Conservation (phyloP, 2,888 invertebrate species). For the Pediacus dermestoides region DNA sequence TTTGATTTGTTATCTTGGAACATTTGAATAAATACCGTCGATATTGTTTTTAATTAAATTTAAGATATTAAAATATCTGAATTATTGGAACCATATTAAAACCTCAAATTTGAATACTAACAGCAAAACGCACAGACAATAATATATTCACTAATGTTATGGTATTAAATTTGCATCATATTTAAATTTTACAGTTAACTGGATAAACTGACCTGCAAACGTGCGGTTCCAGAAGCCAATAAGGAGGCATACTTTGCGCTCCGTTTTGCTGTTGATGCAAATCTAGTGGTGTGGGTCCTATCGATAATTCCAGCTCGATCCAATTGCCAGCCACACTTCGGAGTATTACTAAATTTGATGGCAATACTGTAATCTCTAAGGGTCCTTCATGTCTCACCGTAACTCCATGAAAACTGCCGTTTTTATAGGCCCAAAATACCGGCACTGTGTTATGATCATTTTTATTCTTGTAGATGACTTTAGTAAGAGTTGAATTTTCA, state of each 20-base stretch:
- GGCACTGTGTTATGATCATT: constrained; percentile 52
- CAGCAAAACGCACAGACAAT: too few species aligned
- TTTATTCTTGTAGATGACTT: constrained; percentile 52
- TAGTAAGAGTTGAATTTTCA: constrained; percentile 37
- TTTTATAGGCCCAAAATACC: constrained; percentile 53
- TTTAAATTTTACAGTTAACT: too few species aligned
- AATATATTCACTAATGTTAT: too few species aligned
- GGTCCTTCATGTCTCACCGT: constrained; percentile 54
- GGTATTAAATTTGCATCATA: too few species aligned
- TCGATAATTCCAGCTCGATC: constrained; percentile 51
- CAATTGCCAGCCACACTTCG: constrained; percentile 52
- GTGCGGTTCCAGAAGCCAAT: constrained; percentile 51
- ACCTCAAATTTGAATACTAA: too few species aligned
- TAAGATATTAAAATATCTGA: too few species aligned
- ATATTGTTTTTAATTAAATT: too few species aligned
- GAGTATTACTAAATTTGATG: constrained; percentile 54
- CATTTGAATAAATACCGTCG: too few species aligned
- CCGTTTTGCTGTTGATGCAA: constrained; percentile 44
- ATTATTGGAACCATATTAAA: too few species aligned
- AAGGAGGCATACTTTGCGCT: constrained; percentile 39
- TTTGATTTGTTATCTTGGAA: too few species aligned
- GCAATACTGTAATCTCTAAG: constrained; percentile 54
- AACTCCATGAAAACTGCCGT: constrained; percentile 57
- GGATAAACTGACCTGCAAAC: constrained; percentile 44
- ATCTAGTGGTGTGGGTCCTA: constrained; percentile 54